A percentile compares a stretch with the other conserved stretches of the same genome.
Conservation (phyloP, 1,140 invertebrate species). For the Trachelipus rathkii region DNA sequence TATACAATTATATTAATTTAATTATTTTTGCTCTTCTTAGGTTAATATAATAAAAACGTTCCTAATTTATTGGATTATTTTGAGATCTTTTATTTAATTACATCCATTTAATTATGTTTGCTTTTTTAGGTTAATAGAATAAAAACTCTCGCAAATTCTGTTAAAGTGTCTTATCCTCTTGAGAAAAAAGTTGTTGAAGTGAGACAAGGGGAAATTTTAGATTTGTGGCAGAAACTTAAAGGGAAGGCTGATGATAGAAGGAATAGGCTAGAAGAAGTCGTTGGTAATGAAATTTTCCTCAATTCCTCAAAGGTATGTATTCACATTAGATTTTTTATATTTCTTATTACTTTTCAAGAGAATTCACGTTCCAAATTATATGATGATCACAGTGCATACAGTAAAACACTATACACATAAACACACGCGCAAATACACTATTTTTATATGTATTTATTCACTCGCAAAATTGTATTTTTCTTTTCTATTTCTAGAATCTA, state of each 20-base stretch:
- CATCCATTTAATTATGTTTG: neutral
- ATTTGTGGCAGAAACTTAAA: constrained; percentile 79
- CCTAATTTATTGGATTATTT: no score
- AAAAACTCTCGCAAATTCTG: constrained; percentile 70
- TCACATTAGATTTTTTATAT: constrained; percentile 1
- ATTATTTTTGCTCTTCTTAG: no score
- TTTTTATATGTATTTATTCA: no score
- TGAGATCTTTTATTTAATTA: no score
- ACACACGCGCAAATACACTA: no score
- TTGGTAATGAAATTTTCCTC: constrained; percentile 91
- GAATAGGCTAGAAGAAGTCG: constrained; percentile 79
- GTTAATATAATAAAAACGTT: constrained; percentile 64
- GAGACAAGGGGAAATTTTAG: constrained; percentile 77
- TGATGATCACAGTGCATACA: no score
- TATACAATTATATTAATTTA: no score
- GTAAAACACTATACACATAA: no score
- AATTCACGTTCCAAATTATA: no score
- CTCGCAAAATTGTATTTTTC: neutral
- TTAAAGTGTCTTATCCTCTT: constrained; percentile 74
- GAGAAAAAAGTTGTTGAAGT: constrained; percentile 78
- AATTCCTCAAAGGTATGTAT: constrained; percentile 66
- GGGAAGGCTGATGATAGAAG: constrained; percentile 74
- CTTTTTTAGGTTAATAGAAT: constrained; percentile 56
- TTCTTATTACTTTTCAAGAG: no score
- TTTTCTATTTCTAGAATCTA: constrained; percentile 46